phyloP scores from a whole-genome alignment of 2,888 invertebrate genomes.

The Dromius quadrimaculatus region DNA sequence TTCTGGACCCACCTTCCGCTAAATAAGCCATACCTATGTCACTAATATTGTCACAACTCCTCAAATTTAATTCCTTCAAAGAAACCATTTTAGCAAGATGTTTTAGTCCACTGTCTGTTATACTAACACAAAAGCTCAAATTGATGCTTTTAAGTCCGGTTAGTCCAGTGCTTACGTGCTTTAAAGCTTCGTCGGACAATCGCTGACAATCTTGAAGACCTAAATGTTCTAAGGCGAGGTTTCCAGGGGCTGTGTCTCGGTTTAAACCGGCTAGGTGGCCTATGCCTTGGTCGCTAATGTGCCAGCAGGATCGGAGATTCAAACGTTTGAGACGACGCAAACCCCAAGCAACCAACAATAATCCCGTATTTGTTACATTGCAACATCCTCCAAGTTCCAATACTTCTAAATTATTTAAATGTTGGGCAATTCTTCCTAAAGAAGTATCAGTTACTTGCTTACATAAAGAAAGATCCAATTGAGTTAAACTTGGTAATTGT shows the following conservation, averaged over 20 bases:
- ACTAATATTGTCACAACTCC: conserved; percentile 94
- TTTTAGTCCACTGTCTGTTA: conserved; percentile 93
- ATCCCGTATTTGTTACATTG: conserved; percentile 89
- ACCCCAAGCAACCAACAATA: conserved; percentile 89
- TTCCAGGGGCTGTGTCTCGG: conserved; percentile 74
- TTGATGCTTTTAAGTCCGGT: conserved; percentile 87
- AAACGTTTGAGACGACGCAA: conserved; percentile 85
- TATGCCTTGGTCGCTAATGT: conserved; percentile 91
- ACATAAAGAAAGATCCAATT: conserved; percentile 90
- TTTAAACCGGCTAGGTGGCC: conserved; percentile 85
- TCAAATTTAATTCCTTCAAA: conserved; percentile 86
- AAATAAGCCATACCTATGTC: conserved; percentile 93
- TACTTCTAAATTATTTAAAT: conserved; percentile 86
- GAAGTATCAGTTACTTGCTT: conserved; percentile 96
- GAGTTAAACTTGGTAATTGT: conserved; percentile 81
- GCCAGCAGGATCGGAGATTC: conserved; percentile 93
- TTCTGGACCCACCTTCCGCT: conserved; percentile 87
- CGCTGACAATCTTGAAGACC: conserved; percentile 96
- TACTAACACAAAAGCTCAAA: conserved; percentile 92
- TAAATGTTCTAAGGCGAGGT: conserved; percentile 83
- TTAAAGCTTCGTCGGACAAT: conserved; percentile 90
- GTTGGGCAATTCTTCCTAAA: conserved; percentile 85
- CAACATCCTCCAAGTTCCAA: conserved; percentile 93
- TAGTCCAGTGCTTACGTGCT: conserved; percentile 86
- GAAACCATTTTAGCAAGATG: conserved; percentile 87